phyloP scores from a whole-genome alignment of 2,797 vertebrate species.

The Gambelia wislizenii region DNA sequence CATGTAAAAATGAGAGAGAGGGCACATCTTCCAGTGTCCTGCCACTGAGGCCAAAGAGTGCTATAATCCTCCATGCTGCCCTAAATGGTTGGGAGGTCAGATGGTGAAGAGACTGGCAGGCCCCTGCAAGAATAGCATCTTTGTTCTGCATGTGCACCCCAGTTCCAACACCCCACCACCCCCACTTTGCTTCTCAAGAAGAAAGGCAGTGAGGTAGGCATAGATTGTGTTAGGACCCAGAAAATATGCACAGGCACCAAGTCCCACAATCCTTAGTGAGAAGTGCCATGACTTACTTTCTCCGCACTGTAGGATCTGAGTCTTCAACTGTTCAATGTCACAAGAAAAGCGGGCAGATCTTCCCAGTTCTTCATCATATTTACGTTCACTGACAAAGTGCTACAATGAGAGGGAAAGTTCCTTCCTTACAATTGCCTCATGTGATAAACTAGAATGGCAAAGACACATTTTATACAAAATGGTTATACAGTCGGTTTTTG shows the following conservation, averaged over 20 bases:
- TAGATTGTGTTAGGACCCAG: not conserved
- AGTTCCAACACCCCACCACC: not conserved
- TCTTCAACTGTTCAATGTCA: constrained; percentile 80
- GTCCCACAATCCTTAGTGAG: not conserved
- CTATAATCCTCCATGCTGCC: too few species aligned
- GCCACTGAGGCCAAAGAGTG: not conserved
- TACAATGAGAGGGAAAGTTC: constrained; percentile 50
- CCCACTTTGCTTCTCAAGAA: not conserved
- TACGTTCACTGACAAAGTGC: constrained; percentile 86
- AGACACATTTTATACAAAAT: not conserved
- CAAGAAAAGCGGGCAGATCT: constrained; percentile 82
- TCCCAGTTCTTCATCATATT: constrained; percentile 84
- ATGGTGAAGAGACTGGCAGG: not conserved
- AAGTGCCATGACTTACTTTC: constrained; percentile 79
- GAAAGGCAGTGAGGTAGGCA: not conserved
- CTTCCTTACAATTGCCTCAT: not conserved
- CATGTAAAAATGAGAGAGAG: not conserved
- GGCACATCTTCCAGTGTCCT: not conserved
- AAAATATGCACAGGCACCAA: not conserved
- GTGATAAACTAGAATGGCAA: not conserved
- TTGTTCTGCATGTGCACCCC: not conserved
- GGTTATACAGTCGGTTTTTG: not conserved
- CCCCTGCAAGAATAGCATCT: not conserved
- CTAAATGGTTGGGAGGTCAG: not conserved
- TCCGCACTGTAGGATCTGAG: constrained; percentile 82